Evolutionary conservation across 2,797 vertebrate species (phyloP).

Genomic region (Hippopotamyrus pictus): DNA sequence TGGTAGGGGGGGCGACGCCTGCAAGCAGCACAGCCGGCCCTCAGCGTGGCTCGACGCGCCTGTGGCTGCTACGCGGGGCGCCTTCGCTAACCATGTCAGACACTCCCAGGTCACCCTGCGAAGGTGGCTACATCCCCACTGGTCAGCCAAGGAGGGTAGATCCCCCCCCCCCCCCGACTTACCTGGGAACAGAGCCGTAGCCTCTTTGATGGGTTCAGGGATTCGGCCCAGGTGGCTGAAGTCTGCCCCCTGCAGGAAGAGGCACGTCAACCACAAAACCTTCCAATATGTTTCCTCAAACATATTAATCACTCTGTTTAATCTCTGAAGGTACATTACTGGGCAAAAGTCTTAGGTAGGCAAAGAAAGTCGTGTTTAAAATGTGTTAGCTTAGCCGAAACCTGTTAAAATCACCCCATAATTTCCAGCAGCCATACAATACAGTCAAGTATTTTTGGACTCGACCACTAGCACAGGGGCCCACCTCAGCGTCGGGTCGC

Average conservation of each 20-base stretch:
- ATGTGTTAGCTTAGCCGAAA: no score
- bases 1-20: conserved; percentile 25
- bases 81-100: background rate
- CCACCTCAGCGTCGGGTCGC: conserved; percentile 80
- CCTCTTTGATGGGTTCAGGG: conserved; percentile 89
- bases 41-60: background rate
- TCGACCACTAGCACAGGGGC: background rate
- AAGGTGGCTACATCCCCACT: background rate
- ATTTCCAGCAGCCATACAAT: background rate
- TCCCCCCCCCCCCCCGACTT: conserved; percentile 30
- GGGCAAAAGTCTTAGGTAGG: no score
- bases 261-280: background rate
- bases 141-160: background rate
- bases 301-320: background rate
- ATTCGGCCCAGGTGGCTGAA: conserved; percentile 69
- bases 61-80: background rate
- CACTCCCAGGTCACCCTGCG: background rate
- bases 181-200: conserved; percentile 81
- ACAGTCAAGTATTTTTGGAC: background rate
- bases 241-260: conserved; percentile 64
- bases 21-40: background rate
- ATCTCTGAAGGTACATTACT: background rate
- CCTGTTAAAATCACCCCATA: no score
- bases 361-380: no score
- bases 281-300: background rate